phyloP scores from a whole-genome alignment of 1,140 invertebrate genomes.

The Drosophila kurseongensis region DNA sequence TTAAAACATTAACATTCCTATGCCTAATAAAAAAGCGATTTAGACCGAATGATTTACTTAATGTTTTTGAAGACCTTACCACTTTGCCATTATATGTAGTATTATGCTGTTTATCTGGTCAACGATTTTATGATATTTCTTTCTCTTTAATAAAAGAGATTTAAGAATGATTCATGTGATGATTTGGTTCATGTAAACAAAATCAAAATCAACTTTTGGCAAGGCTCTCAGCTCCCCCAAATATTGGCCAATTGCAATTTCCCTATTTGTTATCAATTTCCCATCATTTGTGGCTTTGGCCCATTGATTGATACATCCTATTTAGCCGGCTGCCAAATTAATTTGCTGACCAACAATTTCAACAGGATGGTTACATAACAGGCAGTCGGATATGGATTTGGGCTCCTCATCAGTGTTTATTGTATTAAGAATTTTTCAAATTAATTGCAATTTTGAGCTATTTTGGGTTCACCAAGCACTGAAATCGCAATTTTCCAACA shows the following conservation, averaged over 20 bases:
- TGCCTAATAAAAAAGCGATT: conserved; percentile 10
- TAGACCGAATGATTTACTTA: conserved; percentile 3
- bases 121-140: neutral
- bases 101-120: neutral
- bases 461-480: conserved; percentile 51
- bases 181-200: conserved; percentile 20
- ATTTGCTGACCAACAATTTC: conserved; percentile 26
- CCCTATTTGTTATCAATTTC: conserved; percentile 14
- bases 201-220: neutral
- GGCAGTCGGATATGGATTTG: conserved; percentile 7
- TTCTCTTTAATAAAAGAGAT: neutral
- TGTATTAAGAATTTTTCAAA: conserved; percentile 57
- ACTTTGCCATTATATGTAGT: neutral
- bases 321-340: conserved; percentile 12
- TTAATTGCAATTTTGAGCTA: conserved; percentile 68
- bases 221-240: neutral
- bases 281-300: conserved; percentile 34
- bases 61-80: neutral
- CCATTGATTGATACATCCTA: conserved; percentile 44
- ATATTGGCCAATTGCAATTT: neutral
- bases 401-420: conserved; percentile 51
- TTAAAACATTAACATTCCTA: conserved; percentile 15
- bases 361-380: conserved; percentile 15
- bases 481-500: conserved; percentile 51
- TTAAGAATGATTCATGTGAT: conserved; percentile 16